Percentiles rank a stretch among this genome's conserved stretches.
Conservation (phyloP, 2,113 vertebrate genomes). For the Notechis scutatus region DNA sequence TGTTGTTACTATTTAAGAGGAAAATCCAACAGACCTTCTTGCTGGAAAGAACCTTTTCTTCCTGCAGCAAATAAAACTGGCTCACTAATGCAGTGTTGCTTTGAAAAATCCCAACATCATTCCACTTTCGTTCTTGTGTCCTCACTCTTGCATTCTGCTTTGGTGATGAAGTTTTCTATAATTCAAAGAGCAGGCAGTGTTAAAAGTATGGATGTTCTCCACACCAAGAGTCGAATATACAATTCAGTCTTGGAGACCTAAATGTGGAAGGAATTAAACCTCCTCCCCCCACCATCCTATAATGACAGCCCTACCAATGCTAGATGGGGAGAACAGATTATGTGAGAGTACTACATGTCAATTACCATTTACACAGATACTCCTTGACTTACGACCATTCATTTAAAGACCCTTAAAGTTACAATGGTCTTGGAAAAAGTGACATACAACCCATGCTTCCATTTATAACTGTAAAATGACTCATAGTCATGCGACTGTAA, state of each 20-base stretch:
- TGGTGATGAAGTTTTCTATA: conserved; percentile 66
- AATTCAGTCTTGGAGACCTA: neutral
- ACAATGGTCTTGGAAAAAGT: neutral
- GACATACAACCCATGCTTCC: neutral
- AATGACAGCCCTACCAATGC: neutral
- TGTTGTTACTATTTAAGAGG: neutral
- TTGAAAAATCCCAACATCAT: conserved; percentile 92
- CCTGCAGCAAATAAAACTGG: conserved; percentile 85
- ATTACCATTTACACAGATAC: neutral
- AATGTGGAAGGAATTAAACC: neutral
- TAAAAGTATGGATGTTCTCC: neutral
- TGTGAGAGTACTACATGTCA: neutral
- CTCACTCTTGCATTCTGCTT: conserved; percentile 52
- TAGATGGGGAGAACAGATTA: neutral
- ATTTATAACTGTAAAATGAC: neutral
- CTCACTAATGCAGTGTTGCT: conserved; percentile 84
- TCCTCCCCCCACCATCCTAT: neutral
- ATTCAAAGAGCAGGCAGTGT: conserved; percentile 49
- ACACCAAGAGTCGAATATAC: neutral
- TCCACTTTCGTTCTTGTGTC: conserved; percentile 78
- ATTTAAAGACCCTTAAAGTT: neutral
- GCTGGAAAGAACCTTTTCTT: conserved; percentile 66
- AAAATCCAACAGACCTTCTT: conserved; percentile 68
- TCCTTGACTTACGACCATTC: neutral
- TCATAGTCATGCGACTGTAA: neutral